Base-by-base conservation (phyloP, 2,797 vertebrate genomes). In the Mustela erminea region DNA sequence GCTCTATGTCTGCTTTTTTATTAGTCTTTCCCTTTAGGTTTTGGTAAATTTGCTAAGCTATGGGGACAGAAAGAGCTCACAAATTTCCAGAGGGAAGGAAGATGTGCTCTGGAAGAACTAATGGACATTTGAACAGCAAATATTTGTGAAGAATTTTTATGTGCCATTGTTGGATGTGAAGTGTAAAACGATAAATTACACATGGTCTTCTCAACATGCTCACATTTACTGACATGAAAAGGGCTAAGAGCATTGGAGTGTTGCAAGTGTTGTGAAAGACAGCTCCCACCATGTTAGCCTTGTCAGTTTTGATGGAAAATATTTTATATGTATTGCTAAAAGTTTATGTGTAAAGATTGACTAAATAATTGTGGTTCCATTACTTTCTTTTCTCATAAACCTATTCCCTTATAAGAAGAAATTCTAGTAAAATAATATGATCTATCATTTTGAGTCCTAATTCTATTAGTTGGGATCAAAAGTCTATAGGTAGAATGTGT, bases 381-480 rank as follows among this genome's bases (percentile, higher is more conserved):
- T 86, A 90, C n/a, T 60, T 89, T 82, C 1, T 95, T 20, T 85
- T 86, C 25, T 87, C 52, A 70, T 46, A 64, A 90, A 72, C 10
- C 17, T 13, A 25, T 86, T 77, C 35, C 7, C 3, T 87, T 87
- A 32, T 78, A 43, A 74, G 38, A 86, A 78, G 49, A 82, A 90
- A 94, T 14, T 25, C 35, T 60, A 66, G 15, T 86, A 68, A 97
- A 94, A 87, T 56, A 77, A 27, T 80, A 58, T n/a, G 21, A 7
- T 2, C 21, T 78, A 27, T 60, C 84, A 80, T 81, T 92, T 94
- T 35, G 41, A 13, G 12, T 90, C 29, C 41, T 93, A 56, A 72
- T 90, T 97, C 81, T 95, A 49, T 78, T 92, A 70, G 9, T 46
- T 93, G 82, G 90, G 66, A 88, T 49, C 52, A 96, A 78, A 87